Percentiles rank a stretch among this genome's conserved stretches.
These are phyloP conservation scores for Corapipo altera DNA, from an alignment of 2,113 vertebrate species.

Conservation along the genomic window DNA sequence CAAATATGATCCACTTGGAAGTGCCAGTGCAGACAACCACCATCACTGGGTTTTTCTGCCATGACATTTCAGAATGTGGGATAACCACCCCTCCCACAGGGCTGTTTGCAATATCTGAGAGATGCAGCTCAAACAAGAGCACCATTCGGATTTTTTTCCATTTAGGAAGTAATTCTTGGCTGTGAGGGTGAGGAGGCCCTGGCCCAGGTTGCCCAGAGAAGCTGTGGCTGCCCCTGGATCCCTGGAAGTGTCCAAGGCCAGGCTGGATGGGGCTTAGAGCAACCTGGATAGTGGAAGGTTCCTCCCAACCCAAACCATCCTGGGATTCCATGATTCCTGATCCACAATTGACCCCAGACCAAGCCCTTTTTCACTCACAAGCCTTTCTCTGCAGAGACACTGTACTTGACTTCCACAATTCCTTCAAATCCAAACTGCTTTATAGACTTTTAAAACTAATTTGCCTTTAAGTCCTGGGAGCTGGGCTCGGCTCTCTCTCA, in stretches of 20 bases:
- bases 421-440: conserved; percentile 69
- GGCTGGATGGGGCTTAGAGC: background rate
- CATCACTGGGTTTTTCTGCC: accelerated
- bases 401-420: conserved; percentile 60
- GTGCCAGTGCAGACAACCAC: accelerated
- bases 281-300: background rate
- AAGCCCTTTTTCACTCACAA: background rate
- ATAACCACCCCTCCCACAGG: background rate
- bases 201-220: background rate
- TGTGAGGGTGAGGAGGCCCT: accelerated
- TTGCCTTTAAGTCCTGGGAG: conserved; percentile 66
- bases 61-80: accelerated
- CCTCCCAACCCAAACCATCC: background rate
- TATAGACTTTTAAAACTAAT: conserved; percentile 70
- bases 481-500: conserved; percentile 52
- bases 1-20: accelerated
- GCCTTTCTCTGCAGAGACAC: background rate
- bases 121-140: background rate
- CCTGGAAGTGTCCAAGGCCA: background rate
- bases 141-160: background rate
- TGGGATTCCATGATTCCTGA: background rate
- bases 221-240: background rate
- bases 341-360: background rate
- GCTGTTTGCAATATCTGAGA: background rate
- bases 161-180: background rate